phyloP scores from a whole-genome alignment of 1,140 invertebrate genomes.

The Caligus rogercresseyi region DNA sequence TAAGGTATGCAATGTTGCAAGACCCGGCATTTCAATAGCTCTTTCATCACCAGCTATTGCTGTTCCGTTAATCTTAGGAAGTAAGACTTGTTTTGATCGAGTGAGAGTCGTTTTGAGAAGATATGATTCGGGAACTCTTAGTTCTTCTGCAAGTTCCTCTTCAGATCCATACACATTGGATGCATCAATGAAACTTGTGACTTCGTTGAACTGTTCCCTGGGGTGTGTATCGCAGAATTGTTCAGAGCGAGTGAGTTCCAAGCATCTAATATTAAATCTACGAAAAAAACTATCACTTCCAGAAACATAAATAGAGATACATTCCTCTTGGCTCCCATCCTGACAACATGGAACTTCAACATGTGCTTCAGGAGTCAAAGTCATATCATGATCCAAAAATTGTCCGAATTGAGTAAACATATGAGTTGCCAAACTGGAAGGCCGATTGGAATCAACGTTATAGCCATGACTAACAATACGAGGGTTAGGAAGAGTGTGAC shows the following conservation, averaged over 20 bases:
- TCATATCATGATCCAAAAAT: conserved; percentile 30
- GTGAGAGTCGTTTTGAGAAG: neutral
- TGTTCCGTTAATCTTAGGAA: conserved; percentile 20
- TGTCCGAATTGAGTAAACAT: conserved; percentile 40
- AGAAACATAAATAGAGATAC: conserved; percentile 71
- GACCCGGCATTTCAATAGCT: conserved; percentile 40
- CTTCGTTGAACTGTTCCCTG: conserved; percentile 54
- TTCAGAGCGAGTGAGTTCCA: conserved; percentile 2
- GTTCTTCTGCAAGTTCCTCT: conserved; percentile 25
- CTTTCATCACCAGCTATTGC: conserved; percentile 34
- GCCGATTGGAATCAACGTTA: conserved; percentile 6
- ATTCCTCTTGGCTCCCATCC: conserved; percentile 65
- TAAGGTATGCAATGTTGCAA: conserved; percentile 33
- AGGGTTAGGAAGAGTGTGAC: neutral
- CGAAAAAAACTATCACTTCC: conserved; percentile 80
- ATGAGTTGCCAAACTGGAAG: conserved; percentile 35
- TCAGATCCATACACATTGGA: conserved; percentile 67
- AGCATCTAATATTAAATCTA: conserved; percentile 38
- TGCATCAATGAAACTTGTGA: conserved; percentile 78
- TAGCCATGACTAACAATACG: neutral
- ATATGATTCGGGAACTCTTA: neutral
- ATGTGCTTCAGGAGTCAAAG: conserved; percentile 33
- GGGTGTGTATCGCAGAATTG: conserved; percentile 22
- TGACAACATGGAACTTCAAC: conserved; percentile 56
- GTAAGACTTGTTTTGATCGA: neutral